Percentiles rank a stretch among this genome's conserved stretches.
Conservation (phyloP, 2,888 invertebrate species). For the Drosophila pseudotakahashii region DNA sequence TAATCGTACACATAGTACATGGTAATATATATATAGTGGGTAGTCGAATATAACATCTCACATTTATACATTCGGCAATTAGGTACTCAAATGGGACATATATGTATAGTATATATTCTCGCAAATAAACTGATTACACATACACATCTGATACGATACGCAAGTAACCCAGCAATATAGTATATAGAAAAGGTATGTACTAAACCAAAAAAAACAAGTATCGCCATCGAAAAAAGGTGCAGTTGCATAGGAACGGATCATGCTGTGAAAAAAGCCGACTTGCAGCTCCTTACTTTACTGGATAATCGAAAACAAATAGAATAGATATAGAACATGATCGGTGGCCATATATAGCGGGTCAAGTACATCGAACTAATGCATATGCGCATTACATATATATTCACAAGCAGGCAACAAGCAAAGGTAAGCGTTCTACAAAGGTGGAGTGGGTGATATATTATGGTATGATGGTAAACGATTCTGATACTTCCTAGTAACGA, state of each 20-base stretch:
- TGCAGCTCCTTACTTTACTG: neutral
- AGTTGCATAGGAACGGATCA: conserved; percentile 15
- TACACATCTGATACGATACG: conserved; percentile 16
- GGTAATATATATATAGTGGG: conserved; percentile 1
- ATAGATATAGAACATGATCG: neutral
- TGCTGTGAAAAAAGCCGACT: conserved; percentile 22
- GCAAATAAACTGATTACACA: conserved; percentile 12
- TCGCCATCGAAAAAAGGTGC: conserved; percentile 3
- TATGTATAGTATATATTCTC: neutral
- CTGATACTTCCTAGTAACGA: neutral
- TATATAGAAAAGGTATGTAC: conserved; percentile 5
- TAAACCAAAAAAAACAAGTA: conserved; percentile 15
- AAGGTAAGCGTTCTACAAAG: conserved; percentile 26
- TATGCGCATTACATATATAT: neutral
- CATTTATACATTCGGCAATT: conserved; percentile 10
- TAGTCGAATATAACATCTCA: conserved; percentile 7
- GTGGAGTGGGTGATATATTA: neutral
- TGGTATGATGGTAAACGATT: neutral
- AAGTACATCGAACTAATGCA: neutral
- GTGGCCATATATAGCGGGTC: neutral
- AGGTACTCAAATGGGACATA: conserved; percentile 16
- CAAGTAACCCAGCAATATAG: conserved; percentile 17
- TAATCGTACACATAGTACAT: neutral
- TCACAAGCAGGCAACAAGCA: conserved; percentile 26
- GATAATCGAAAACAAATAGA: neutral